Percentiles rank a stretch among this genome's conserved stretches.
phyloP scores from a whole-genome alignment of 2,888 invertebrate genomes.

The Phoronis australis region DNA sequence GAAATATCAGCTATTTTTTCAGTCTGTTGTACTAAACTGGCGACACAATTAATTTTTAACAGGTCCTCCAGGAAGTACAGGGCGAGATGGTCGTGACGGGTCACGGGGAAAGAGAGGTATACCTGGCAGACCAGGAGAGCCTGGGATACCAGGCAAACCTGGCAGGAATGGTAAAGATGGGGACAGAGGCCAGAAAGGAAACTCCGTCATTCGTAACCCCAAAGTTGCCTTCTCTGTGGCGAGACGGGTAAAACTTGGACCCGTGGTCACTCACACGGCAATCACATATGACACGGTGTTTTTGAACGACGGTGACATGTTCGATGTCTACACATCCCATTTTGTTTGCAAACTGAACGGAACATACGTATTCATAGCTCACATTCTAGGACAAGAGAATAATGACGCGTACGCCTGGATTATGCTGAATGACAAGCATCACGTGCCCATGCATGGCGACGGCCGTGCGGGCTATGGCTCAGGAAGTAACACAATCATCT shows the following conservation, averaged over 20 bases:
- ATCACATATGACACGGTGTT: slow-evolving; percentile 44
- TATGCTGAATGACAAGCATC: slow-evolving; percentile 46
- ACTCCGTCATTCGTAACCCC: slow-evolving; percentile 4
- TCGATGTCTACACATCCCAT: slow-evolving; percentile 41
- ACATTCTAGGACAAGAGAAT: slow-evolving; percentile 42
- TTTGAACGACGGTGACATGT: slow-evolving; percentile 41
- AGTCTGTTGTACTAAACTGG: background rate
- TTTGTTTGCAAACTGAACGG: slow-evolving; percentile 42
- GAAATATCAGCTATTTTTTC: background rate
- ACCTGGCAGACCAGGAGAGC: slow-evolving; percentile 23
- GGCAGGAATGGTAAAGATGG: slow-evolving; percentile 39
- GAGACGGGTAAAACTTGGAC: slow-evolving; percentile 41
- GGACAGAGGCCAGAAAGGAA: slow-evolving; percentile 20
- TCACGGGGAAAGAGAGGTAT: slow-evolving; percentile 31
- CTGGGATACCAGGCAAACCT: slow-evolving; percentile 30
- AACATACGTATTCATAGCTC: slow-evolving; percentile 45
- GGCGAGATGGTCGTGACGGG: slow-evolving; percentile 20
- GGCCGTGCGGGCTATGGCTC: slow-evolving; percentile 45
- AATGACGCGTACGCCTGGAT: slow-evolving; percentile 47
- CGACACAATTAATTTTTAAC: no score
- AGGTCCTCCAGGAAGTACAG: slow-evolving; percentile 22
- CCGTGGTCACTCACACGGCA: slow-evolving; percentile 42
- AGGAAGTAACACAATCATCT: slow-evolving; percentile 45
- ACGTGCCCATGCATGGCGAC: slow-evolving; percentile 46
- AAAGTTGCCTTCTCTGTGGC: slow-evolving; percentile 44